A percentile compares a stretch with the other conserved stretches of the same genome.
Conservation (phyloP, 1,140 invertebrate species). For the Halyomorpha halys region DNA sequence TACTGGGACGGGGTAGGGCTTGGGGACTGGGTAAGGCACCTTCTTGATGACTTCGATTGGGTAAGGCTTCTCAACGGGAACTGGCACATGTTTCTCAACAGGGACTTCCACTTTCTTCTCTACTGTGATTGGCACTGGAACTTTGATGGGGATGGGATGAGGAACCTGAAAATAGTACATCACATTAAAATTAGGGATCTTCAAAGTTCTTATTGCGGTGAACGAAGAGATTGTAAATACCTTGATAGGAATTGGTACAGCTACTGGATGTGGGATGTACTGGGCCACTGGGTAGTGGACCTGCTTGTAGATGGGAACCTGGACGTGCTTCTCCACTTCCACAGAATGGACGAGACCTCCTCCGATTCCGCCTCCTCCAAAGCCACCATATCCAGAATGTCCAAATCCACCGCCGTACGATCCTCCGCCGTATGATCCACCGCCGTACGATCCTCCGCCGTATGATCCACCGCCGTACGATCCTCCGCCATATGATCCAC, state of each 20-base stretch:
- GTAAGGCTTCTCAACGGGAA: conserved; percentile 31
- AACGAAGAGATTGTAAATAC: not conserved
- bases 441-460: too few relatives aligned
- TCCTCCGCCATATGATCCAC: too few relatives aligned
- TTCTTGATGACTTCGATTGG: conserved; percentile 31
- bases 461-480: too few relatives aligned
- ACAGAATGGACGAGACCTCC: not conserved
- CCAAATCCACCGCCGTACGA: not conserved
- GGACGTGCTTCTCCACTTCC: conserved; percentile 8
- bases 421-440: not conserved
- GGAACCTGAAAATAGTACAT: conserved; percentile 27
- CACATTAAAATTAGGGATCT: not conserved
- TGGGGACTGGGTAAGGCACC: conserved; percentile 31
- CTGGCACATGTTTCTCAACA: conserved; percentile 31
- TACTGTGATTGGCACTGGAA: conserved; percentile 28
- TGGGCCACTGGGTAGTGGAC: not conserved
- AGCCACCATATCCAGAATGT: not conserved
- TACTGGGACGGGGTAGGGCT: conserved; percentile 31
- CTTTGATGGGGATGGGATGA: conserved; percentile 25
- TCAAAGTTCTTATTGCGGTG: not conserved
- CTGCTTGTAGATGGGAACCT: conserved; percentile 1
- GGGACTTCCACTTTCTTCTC: conserved; percentile 30
- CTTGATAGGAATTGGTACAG: conserved; percentile 1
- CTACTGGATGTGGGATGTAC: conserved; percentile 20
- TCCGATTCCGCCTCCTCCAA: not conserved